Evolutionary conservation across 1,140 invertebrate species (phyloP), one percentile per base, ranked within the genome.

Genomic region (Drosophila miranda): DNA sequence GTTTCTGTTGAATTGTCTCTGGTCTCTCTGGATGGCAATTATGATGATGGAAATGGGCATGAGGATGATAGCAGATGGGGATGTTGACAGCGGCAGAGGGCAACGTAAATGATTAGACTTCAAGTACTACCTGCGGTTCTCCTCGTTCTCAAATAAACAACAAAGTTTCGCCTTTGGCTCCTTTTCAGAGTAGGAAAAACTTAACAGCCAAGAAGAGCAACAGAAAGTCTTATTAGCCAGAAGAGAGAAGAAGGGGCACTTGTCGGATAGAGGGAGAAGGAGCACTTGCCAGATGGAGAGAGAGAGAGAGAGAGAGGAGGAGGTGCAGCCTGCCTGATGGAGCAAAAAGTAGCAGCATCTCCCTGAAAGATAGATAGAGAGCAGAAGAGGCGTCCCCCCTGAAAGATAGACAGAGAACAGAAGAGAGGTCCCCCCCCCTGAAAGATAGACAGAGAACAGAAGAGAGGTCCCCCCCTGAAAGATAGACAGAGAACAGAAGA

Each of bases 51-150:
- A 38, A 38, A 38, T 38, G 34, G 7, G 28, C 6, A 30, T 3
- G 7, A 30, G 2, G 7, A 30, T 30, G 51, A 42, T 53, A 58
- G 58, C 23, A 26, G 23, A 26, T 26, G 23, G 8, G 34, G 45
- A 46, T 60, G 78, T 56, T 70, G 57, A 59, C 75, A 74, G 61
- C 16, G 59, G 23, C 16, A 26, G 1, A 6, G 23, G 54, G 43
- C 66, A 72, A 83, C 68, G 80, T 76, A 84, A 83, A 78, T 84
- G 66, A 83, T 79, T 83, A 79, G 84, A 79, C 78, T 83, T 75
- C 43, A 61, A 78, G 71, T 78, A 83, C 71, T 83, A 83, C 71
- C 75, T 83, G 79, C 62, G 66, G 70, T 78, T 76, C 49, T 41
- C 43, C 16, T 76, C 58, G 83, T 83, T 79, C 75, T 84, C 75